Evolutionary conservation across 2,113 vertebrate species (phyloP).

Genomic region (Zosterops lateralis): DNA sequence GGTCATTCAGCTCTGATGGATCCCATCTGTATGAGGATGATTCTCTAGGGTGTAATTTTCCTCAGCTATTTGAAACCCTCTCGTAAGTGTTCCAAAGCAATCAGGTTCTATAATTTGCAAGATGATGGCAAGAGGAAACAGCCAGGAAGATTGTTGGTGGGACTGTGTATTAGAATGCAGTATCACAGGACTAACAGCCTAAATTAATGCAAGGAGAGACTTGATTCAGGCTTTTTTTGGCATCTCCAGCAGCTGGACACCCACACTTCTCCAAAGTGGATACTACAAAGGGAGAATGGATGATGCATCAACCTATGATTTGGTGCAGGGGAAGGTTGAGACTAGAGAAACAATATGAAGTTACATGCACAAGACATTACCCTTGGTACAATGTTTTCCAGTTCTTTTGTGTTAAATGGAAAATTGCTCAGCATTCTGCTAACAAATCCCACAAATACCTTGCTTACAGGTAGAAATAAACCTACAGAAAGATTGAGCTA

Average conservation of each 20-base stretch:
- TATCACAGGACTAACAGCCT: neutral
- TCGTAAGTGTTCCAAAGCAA: neutral
- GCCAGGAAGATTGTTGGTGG: neutral
- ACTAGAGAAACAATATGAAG: neutral
- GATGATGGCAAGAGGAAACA: neutral
- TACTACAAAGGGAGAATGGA: neutral
- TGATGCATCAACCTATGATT: neutral
- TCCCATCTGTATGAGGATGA: constrained; percentile 25
- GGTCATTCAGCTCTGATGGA: constrained; percentile 24
- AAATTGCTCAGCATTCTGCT: neutral
- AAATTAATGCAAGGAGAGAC: neutral
- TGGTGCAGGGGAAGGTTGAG: neutral
- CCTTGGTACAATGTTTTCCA: neutral
- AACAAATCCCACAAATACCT: neutral
- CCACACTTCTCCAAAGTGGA: neutral
- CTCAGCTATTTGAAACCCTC: constrained; percentile 37
- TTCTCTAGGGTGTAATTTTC: constrained; percentile 50
- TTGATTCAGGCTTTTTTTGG: neutral
- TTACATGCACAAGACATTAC: neutral
- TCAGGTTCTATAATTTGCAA: constrained; percentile 33
- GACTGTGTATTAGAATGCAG: neutral
- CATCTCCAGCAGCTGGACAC: neutral
- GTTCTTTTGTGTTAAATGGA: neutral
- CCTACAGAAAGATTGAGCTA: neutral
- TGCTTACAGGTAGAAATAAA: neutral